Conservation (phyloP, 2,797 vertebrate genomes). For the Brachyrhaphis roseni region DNA sequence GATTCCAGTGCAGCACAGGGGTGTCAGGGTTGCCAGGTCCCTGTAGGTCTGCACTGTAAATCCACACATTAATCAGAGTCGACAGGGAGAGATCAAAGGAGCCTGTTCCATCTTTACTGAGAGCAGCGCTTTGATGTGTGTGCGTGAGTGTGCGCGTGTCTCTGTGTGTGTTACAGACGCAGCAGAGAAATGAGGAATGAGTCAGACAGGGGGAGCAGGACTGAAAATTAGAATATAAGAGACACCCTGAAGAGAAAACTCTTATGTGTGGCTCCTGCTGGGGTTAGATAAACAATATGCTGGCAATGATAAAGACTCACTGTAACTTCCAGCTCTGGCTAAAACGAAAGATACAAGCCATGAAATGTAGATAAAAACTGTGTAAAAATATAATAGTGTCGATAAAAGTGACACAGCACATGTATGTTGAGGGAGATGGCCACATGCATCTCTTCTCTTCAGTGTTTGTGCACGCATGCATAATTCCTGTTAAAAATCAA, state of each 20-base stretch:
- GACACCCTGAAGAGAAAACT: slow-evolving; percentile 41
- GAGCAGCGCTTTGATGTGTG: slow-evolving; percentile 87
- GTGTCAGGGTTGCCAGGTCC: slow-evolving; percentile 79
- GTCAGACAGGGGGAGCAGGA: slow-evolving; percentile 31
- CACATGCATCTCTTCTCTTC: slow-evolving; percentile 1
- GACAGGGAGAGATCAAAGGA: slow-evolving; percentile 88
- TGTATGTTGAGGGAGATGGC: not conserved
- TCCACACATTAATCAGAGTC: slow-evolving; percentile 88
- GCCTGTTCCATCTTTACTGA: slow-evolving; percentile 82
- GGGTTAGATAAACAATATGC: slow-evolving; percentile 25
- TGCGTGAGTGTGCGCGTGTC: slow-evolving; percentile 19
- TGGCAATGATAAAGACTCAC: slow-evolving; percentile 32
- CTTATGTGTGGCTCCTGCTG: slow-evolving; percentile 37
- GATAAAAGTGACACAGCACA: slow-evolving; percentile 13
- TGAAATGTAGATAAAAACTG: not conserved
- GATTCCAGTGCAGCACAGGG: slow-evolving; percentile 84
- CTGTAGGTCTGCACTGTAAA: slow-evolving; percentile 86
- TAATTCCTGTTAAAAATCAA: slow-evolving; percentile 31
- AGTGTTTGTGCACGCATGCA: slow-evolving; percentile 10
- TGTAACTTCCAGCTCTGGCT: slow-evolving; percentile 19
- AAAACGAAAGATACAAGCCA: not conserved
- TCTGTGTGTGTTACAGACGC: not conserved
- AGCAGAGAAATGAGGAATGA: slow-evolving; percentile 21
- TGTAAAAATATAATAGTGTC: not conserved
- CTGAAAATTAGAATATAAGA: slow-evolving; percentile 58